Evolutionary conservation across 2,797 vertebrate genomes (phyloP), one percentile per base, ranked within the genome.

Genomic region (Thamnophis elegans): DNA sequence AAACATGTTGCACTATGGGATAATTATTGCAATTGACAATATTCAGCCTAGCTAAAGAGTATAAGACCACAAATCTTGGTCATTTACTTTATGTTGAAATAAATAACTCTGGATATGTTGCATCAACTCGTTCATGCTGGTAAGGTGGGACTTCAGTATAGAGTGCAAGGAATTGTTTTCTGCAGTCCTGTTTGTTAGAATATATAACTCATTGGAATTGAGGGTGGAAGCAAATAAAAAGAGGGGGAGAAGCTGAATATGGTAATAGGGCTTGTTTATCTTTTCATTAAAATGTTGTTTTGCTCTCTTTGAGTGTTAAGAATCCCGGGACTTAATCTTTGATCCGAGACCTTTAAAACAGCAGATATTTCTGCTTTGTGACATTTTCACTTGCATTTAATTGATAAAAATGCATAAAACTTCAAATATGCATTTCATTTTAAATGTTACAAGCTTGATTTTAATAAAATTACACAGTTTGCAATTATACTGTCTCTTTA

Each of bases 371-470:
- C 5, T 92, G 85, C 42, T 90, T 28, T 92, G 56, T 96, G 95
- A 94, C 95, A 96, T 96, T 97, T 96, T 95, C 93, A 92, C 94
- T 95, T 96, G 26, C 91, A 58, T 94, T 95, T 94, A 95, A 95
- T 94, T 95, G 93, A 96, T 95, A 90, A 94, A 95, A 92, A 91
- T 53, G 78, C 90, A 90, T 90, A 90, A 96, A 92, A 85, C 92
- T 94, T 95, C 91, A 96, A 95, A 96, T 96, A 58, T 86, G 0
- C 88, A 87, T 90, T 96, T 95, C 59, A 94, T 97, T 94, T 96
- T 93, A 96, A 97, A 97, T 95, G 91, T 92, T 97, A 95, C 95
- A 95, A 96, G 96, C 94, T 97, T 97, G 97, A 96, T 97, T 95
- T 96, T 96, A 93, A 96, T 94, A 92, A 96, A 97, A 96, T 95